These are phyloP conservation scores for Sceliomorpha sp. DNA, from an alignment of 2,888 invertebrate species.

Conservation along the genomic window DNA sequence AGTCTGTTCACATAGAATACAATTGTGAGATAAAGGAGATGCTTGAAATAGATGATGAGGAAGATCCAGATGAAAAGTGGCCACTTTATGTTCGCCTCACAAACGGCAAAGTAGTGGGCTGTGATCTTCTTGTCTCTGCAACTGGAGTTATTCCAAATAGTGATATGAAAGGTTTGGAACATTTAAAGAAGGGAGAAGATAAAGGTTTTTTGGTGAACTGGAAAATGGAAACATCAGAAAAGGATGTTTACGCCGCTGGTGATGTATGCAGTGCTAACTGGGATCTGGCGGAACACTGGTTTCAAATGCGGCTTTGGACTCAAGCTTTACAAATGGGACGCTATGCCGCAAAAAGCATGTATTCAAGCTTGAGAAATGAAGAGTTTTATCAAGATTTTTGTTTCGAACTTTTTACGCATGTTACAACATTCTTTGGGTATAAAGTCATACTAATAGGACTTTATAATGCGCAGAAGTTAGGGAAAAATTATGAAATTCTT, in stretches of 20 bases:
- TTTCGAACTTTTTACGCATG: constrained; percentile 98
- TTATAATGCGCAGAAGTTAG: constrained; percentile 95
- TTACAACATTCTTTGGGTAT: constrained; percentile 95
- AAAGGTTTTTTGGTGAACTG: constrained; percentile 93
- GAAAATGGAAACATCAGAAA: constrained; percentile 89
- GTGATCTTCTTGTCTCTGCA: constrained; percentile 97
- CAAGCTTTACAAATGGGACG: constrained; percentile 99
- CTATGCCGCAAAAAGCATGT: constrained; percentile 96
- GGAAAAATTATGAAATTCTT: constrained; percentile 89
- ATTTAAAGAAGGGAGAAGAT: constrained; percentile 84
- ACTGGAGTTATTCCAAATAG: constrained; percentile 92
- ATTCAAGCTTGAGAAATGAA: constrained; percentile 83
- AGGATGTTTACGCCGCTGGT: constrained; percentile 95
- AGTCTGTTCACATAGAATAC: constrained; percentile 80
- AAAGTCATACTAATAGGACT: constrained; percentile 95
- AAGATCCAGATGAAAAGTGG: constrained; percentile 81
- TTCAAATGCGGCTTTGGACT: constrained; percentile 98
- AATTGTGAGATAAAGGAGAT: constrained; percentile 82
- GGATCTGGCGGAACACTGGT: constrained; percentile 90
- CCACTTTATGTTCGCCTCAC: constrained; percentile 88
- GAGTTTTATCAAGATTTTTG: constrained; percentile 93
- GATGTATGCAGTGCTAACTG: constrained; percentile 95
- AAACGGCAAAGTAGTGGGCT: constrained; percentile 86
- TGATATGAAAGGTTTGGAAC: constrained; percentile 82
- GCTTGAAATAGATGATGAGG: constrained; percentile 83